Base-by-base conservation (phyloP, 2,797 vertebrate genomes). In the Pteropus rufus region DNA sequence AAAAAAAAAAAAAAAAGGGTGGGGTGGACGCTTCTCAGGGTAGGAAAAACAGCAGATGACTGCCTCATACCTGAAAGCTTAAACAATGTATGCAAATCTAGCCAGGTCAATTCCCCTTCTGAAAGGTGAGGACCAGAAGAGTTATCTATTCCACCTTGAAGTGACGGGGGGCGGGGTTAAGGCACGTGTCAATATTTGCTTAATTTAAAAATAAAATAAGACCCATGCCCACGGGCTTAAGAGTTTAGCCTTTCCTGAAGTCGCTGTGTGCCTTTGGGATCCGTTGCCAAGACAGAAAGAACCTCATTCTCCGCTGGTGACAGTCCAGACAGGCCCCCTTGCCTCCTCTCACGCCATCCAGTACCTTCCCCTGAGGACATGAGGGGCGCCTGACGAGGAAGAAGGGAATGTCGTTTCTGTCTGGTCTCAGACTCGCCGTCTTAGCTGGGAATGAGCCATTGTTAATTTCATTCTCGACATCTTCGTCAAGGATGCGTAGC, bases 371-470 rank as follows among this genome's bases (percentile, higher is more conserved):
- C 54, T 16, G 52, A 86, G 83, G 89, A 75, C n/a, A 3, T 3
- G 31, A 29, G 41, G 72, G 54, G n/a, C 3, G 1, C n/a, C 18
- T 77, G 92, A 93, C 1, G 0, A 39, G 67, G 23, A 23, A 90
- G 95, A 93, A 94, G 95, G 89, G 90, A 93, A 96, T 76, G 91
- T 3, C 75, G 26, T 58, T 93, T 77, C 64, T 95, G 60, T 84
- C 82, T 91, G 56, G n/a, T 82, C 85, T 94, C 91, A 62, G 56
- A 79, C 69, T 86, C 70, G 39, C 19, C 19, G 77, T 80, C 56
- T 49, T 44, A 26, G 76, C 41, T 46, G 81, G 89, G 89, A 96
- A 91, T 60, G 69, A 36, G 9, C 54, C 52, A 41, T 72, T 72
- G 41, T 58, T 81, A 3, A 79, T 84, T 49, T 96, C 70, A 34